Percentiles rank a stretch among this genome's conserved stretches.
Evolutionary conservation across 2,888 invertebrate species (phyloP).

Genomic region (Lochmaea crataegi): DNA sequence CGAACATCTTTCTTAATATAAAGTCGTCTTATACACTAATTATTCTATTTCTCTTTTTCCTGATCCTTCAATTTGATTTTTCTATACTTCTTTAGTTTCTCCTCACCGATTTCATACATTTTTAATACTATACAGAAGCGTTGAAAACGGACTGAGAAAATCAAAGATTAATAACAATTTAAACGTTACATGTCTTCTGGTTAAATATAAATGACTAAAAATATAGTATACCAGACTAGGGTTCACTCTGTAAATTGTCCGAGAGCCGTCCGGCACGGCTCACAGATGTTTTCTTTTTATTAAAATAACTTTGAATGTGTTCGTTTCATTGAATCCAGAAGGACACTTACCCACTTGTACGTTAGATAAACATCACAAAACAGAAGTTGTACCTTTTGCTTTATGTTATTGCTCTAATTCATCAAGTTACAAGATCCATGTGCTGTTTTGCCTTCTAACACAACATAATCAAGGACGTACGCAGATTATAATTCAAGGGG

Average conservation of each 20-base stretch:
- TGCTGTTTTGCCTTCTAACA: slow-evolving; percentile 4
- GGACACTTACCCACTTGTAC: slow-evolving; percentile 12
- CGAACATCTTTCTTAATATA: no score
- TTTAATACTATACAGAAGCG: no score
- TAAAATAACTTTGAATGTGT: slow-evolving; percentile 15
- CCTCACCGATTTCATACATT: no score
- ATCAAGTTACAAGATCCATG: slow-evolving; percentile 17
- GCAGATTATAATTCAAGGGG: no score
- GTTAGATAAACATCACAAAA: slow-evolving; percentile 24
- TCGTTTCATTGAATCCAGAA: slow-evolving; percentile 11
- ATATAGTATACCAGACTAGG: background rate
- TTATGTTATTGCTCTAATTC: slow-evolving; percentile 7
- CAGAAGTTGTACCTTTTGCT: background rate
- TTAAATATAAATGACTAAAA: background rate
- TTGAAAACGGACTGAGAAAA: no score
- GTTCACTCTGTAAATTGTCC: background rate
- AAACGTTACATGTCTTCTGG: no score
- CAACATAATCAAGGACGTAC: background rate
- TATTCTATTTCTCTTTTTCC: no score
- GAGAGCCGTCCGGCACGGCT: background rate
- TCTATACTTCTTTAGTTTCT: no score
- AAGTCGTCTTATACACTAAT: no score
- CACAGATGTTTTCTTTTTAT: slow-evolving; percentile 10
- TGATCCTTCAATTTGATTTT: no score
- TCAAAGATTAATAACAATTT: no score